Evolutionary conservation across 1,140 invertebrate species (phyloP), one percentile per base, ranked within the genome.

Genomic region (Plutomurus gul): DNA sequence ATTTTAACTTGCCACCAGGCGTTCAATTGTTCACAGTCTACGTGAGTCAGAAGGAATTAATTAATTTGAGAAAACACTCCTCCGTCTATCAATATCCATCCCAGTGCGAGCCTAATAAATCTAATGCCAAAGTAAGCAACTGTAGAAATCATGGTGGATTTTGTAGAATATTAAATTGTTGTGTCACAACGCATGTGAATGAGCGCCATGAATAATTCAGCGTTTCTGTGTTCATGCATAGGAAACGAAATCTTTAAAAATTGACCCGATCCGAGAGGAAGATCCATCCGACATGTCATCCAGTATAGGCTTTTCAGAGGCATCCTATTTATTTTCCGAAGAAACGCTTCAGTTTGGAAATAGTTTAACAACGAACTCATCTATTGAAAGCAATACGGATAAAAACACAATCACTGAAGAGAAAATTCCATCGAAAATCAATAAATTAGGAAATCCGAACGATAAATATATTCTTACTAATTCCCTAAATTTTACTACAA

Each of bases 11-110:
- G 56, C 93, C 93, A 1, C 85, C 91, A 18, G 93, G 93, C 20
- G 92, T 93, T 6, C 93, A 94, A 85, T 87, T 95, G 60, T 85
- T 95, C 18, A 88, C 90, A n/a, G 91, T 95, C 4, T 94, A 93
- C 84, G 87, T 95, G 43, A 88, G 90, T 7, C 88, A 88, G 47
- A 88, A 88, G 60, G 90, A 92, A 78, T 91, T 92, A 81, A 83
- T 87, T 2, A 87, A 87, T 40, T 82, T 93, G 60, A 72, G 70
- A 33, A 76, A 77, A 36, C 46, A 78, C 33, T 49, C 72, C 37
- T 18, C 65, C 13, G 60, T 43, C n/a, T 83, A 76, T 70, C 82
- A 83, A 75, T 46, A 79, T 71, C 78, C 81, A 51, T 43, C 78
- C 33, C 16, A 70, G 8, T 65, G 27, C 77, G 79, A 76, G 37